These are phyloP conservation scores for Brachionus rotundiformis DNA, from an alignment of 1,140 invertebrate species.

Conservation along the genomic window DNA sequence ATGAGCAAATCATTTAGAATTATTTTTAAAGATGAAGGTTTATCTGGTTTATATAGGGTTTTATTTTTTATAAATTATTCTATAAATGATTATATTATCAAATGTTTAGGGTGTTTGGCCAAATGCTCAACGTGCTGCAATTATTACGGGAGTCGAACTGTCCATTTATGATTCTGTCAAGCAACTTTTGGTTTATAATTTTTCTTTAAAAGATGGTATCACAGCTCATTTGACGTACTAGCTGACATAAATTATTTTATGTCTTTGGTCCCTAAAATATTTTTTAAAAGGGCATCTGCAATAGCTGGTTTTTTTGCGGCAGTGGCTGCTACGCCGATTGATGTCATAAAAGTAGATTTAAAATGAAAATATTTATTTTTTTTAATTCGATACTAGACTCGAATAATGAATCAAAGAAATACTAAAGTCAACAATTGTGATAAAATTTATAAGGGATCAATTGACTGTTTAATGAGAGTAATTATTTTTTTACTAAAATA, in stretches of 20 bases:
- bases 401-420: conserved; percentile 74
- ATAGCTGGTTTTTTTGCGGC: conserved; percentile 61
- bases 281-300: conserved; percentile 52
- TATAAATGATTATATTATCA: background rate
- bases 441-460: conserved; percentile 58
- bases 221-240: conserved; percentile 79
- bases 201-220: conserved; percentile 74
- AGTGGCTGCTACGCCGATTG: conserved; percentile 62
- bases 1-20: conserved; percentile 58
- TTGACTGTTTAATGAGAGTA: conserved; percentile 67
- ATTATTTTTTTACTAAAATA: no score
- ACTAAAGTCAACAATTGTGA: conserved; percentile 54
- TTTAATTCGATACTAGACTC: conserved; percentile 71
- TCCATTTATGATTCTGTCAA: conserved; percentile 90
- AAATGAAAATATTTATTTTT: background rate
- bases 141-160: conserved; percentile 87
- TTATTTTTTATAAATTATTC: no score
- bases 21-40: conserved; percentile 60
- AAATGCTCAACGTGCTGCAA: conserved; percentile 83
- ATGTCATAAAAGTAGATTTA: conserved; percentile 61
- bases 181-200: conserved; percentile 70
- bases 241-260: background rate
- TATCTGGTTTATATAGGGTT: conserved; percentile 62
- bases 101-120: conserved; percentile 77
- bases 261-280: background rate